These are phyloP conservation scores for Phataginus tricuspis DNA, from an alignment of 2,797 vertebrate species.

Conservation along the genomic window DNA sequence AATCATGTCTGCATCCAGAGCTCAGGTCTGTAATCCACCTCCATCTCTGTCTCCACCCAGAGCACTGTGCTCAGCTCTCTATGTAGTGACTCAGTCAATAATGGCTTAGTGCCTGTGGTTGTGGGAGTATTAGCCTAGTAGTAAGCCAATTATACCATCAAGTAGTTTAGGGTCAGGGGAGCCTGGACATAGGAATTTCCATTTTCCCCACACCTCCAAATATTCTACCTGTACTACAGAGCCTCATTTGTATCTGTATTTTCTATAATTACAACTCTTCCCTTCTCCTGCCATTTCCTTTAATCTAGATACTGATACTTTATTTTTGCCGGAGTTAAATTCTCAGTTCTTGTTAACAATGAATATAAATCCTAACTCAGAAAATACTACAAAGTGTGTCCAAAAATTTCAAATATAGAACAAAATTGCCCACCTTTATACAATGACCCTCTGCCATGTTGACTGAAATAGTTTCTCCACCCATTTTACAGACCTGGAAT, in stretches of 20 bases:
- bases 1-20: no score
- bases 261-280: slow-evolving; percentile 77
- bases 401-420: slow-evolving; percentile 95
- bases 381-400: slow-evolving; percentile 87
- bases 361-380: slow-evolving; percentile 85
- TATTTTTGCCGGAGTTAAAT: slow-evolving; percentile 83
- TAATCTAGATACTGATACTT: slow-evolving; percentile 81
- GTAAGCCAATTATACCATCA: no score
- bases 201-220: background rate
- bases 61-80: no score
- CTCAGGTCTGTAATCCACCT: no score
- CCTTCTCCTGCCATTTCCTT: slow-evolving; percentile 80
- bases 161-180: no score
- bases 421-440: slow-evolving; percentile 90
- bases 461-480: background rate
- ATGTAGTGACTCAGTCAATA: no score
- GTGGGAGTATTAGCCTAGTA: no score
- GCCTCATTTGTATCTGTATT: slow-evolving; percentile 79
- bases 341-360: slow-evolving; percentile 85
- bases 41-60: no score
- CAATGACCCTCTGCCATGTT: slow-evolving; percentile 82
- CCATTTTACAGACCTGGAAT: slow-evolving; percentile 84
- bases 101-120: no score
- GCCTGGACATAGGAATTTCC: no score
- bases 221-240: slow-evolving; percentile 82